phyloP scores from a whole-genome alignment of 2,888 invertebrate genomes.

The Morpho deidamia region DNA sequence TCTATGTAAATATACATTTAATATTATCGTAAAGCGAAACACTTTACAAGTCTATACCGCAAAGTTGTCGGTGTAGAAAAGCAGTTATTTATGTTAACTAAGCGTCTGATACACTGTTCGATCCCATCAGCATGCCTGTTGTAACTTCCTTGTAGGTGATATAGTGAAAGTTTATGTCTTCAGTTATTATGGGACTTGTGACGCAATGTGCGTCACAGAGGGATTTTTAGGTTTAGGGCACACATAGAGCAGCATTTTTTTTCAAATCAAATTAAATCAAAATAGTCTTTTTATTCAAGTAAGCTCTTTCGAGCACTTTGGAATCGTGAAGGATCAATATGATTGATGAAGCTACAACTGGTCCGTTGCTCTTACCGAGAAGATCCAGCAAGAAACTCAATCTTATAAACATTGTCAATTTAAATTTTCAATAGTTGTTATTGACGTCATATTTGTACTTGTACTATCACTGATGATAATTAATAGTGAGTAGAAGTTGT shows the following conservation, averaged over 20 bases:
- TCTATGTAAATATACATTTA: conserved; percentile 18
- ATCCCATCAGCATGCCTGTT: neutral
- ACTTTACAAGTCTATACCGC: conserved; percentile 38
- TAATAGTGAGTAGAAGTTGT: too few relatives aligned
- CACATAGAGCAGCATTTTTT: neutral
- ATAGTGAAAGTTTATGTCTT: conserved; percentile 28
- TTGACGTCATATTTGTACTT: too few relatives aligned
- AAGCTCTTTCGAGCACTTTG: too few relatives aligned
- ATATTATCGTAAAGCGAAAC: conserved; percentile 30
- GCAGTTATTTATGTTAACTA: neutral
- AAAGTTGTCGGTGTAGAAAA: conserved; percentile 12
- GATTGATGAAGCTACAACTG: too few relatives aligned
- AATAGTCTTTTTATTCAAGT: too few relatives aligned
- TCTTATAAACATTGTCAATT: too few relatives aligned
- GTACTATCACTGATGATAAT: too few relatives aligned
- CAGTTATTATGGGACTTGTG: conserved; percentile 13
- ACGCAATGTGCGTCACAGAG: conserved; percentile 21
- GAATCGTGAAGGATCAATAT: too few relatives aligned
- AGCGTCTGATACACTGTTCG: neutral
- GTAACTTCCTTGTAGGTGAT: neutral
- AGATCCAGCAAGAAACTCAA: too few relatives aligned
- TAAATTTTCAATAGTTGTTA: too few relatives aligned
- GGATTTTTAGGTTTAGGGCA: neutral
- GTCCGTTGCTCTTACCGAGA: too few relatives aligned
- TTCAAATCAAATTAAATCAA: too few relatives aligned